Conservation (phyloP, 1,140 invertebrate genomes). For the Hylaeus volcanicus region DNA sequence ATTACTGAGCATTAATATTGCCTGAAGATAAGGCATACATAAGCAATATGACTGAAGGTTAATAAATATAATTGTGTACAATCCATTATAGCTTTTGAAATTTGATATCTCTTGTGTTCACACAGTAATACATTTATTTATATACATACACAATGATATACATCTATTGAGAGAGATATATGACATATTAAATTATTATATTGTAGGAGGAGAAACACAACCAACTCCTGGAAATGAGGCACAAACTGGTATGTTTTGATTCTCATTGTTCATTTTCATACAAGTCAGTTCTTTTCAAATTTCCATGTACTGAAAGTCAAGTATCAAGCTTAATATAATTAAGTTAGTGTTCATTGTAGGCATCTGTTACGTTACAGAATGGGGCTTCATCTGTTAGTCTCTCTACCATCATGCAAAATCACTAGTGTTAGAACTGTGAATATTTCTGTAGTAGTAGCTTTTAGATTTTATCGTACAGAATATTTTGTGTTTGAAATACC, state of each 20-base stretch:
- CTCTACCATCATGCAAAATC: conserved; percentile 54
- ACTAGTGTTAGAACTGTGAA: conserved; percentile 36
- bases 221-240: conserved; percentile 67
- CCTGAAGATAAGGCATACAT: conserved; percentile 72
- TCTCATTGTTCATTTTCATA: conserved; percentile 41
- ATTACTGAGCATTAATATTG: conserved; percentile 67
- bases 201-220: conserved; percentile 70
- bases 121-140: neutral
- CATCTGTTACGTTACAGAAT: conserved; percentile 75
- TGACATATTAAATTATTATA: conserved; percentile 9
- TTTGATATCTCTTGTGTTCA: neutral
- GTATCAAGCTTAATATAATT: conserved; percentile 73
- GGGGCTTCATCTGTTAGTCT: conserved; percentile 74
- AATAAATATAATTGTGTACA: conserved; percentile 37
- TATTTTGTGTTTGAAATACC: conserved; percentile 3
- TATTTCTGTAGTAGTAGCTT: conserved; percentile 44
- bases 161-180: neutral
- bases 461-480: conserved; percentile 17
- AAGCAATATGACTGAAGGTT: conserved; percentile 76
- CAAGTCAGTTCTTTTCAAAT: conserved; percentile 32
- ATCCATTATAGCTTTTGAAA: conserved; percentile 29
- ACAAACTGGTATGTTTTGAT: conserved; percentile 71
- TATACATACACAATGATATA: neutral
- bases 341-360: conserved; percentile 74
- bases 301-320: conserved; percentile 66